Percentiles rank a stretch among this genome's conserved stretches.
phyloP scores from a whole-genome alignment of 2,888 invertebrate species.

The Lasioglossum marginatum region DNA sequence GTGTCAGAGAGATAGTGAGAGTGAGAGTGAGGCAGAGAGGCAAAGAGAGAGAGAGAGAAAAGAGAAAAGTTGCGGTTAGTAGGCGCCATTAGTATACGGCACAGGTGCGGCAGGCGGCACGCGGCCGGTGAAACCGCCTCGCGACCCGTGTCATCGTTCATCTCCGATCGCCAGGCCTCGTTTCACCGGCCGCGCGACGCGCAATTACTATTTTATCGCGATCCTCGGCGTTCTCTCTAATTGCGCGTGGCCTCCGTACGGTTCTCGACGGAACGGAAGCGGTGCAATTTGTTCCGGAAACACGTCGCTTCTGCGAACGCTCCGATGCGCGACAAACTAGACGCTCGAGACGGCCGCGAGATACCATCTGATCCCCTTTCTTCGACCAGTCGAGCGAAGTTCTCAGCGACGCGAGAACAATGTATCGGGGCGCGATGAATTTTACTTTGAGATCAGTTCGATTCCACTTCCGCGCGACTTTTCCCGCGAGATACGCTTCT shows the following conservation, averaged over 20 bases:
- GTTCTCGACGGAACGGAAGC: constrained; percentile 7
- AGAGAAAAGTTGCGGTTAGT: constrained; percentile 85
- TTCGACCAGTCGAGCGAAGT: neutral
- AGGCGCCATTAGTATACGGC: constrained; percentile 80
- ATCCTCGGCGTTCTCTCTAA: constrained; percentile 60
- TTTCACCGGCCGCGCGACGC: constrained; percentile 57
- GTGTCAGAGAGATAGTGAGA: constrained; percentile 36
- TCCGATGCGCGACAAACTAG: constrained; percentile 2
- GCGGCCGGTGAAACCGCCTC: constrained; percentile 68
- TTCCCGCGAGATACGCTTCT: neutral
- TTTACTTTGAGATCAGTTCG: constrained; percentile 36
- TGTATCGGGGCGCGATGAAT: constrained; percentile 5
- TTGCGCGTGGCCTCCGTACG: constrained; percentile 23
- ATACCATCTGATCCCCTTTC: constrained; percentile 37
- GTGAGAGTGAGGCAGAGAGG: constrained; percentile 70
- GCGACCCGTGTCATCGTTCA: constrained; percentile 57
- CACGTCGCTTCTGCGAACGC: constrained; percentile 5
- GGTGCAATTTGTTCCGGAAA: constrained; percentile 42
- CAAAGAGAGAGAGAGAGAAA: constrained; percentile 70
- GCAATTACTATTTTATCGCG: constrained; percentile 56
- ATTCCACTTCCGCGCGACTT: constrained; percentile 5
- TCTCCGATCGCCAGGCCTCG: constrained; percentile 37
- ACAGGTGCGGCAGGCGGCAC: constrained; percentile 70
- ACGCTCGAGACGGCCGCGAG: constrained; percentile 10
- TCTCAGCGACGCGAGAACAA: neutral